A percentile compares a stretch with the other conserved stretches of the same genome.
Conservation (phyloP, 2,797 vertebrate species). For the Gobionotothen gibberifrons region DNA sequence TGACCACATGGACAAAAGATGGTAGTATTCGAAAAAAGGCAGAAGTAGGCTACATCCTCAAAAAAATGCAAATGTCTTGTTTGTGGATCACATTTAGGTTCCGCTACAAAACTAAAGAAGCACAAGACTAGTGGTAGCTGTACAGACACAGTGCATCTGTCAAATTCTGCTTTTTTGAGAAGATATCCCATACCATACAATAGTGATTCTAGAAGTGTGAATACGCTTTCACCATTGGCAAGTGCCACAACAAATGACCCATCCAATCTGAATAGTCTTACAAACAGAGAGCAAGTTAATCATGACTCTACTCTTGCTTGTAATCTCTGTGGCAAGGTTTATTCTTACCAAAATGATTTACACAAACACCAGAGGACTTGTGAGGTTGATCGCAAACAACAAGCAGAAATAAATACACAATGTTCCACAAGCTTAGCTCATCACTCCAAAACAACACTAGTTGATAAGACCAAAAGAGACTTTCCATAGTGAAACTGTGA, state of each 20-base stretch:
- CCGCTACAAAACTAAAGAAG: slow-evolving; percentile 22
- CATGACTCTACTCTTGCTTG: slow-evolving; percentile 26
- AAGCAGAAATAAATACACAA: slow-evolving; percentile 8
- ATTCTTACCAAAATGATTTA: slow-evolving; percentile 28
- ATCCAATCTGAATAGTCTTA: not conserved
- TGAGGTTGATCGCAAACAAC: slow-evolving; percentile 11
- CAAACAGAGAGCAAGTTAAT: slow-evolving; percentile 10
- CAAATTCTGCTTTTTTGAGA: slow-evolving; percentile 11
- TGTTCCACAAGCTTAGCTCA: slow-evolving; percentile 4
- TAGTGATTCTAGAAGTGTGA: not conserved
- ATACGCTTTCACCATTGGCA: not conserved
- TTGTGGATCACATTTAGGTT: slow-evolving; percentile 35
- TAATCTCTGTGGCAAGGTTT: slow-evolving; percentile 27
- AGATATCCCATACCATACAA: slow-evolving; percentile 5
- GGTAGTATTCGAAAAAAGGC: slow-evolving; percentile 5
- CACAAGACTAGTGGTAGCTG: slow-evolving; percentile 15
- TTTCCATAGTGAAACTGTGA: slow-evolving; percentile 5
- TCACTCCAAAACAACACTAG: not conserved
- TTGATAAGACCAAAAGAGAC: not conserved
- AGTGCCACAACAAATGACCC: not conserved
- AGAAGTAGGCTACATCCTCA: not conserved
- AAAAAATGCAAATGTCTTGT: slow-evolving; percentile 36
- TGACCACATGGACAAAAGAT: slow-evolving; percentile 2
- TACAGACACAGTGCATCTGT: not conserved
- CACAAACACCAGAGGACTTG: slow-evolving; percentile 50